Percentiles rank a stretch among this genome's conserved stretches.
phyloP scores from a whole-genome alignment of 35 echinoderm and acorn worm species.

The Patiria miniata region DNA sequence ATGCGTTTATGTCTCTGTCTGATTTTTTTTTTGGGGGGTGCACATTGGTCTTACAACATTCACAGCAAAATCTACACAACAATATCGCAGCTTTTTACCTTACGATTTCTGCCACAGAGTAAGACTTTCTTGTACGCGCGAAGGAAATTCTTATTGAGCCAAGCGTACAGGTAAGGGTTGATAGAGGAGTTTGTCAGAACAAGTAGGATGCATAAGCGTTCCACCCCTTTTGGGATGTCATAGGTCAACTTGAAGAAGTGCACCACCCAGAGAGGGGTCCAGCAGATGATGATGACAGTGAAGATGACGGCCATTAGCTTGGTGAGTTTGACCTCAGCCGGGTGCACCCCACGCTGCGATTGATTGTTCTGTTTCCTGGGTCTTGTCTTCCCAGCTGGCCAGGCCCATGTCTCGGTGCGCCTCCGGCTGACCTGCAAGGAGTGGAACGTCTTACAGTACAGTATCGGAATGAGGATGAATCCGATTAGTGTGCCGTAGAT shows the following conservation, averaged over 20 bases:
- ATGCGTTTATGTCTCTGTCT: no score
- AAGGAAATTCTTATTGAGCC: conserved; percentile 62
- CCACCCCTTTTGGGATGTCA: conserved; percentile 14
- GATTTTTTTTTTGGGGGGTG: no score
- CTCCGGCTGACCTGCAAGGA: conserved; percentile 3
- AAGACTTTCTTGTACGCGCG: neutral
- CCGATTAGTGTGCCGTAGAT: neutral
- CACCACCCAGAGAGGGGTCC: conserved; percentile 63
- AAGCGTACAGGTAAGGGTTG: conserved; percentile 77
- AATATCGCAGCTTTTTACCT: no score
- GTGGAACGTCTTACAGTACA: conserved; percentile 60
- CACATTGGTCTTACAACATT: no score
- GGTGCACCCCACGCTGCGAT: neutral
- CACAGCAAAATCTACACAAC: no score
- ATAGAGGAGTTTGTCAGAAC: conserved; percentile 72
- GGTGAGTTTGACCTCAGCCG: conserved; percentile 48
- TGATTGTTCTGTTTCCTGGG: no score
- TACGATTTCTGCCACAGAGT: no score
- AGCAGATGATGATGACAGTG: conserved; percentile 39
- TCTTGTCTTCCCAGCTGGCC: no score
- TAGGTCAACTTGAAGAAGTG: conserved; percentile 46
- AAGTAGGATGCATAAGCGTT: conserved; percentile 37
- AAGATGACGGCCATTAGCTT: conserved; percentile 57
- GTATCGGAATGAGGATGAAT: conserved; percentile 43
- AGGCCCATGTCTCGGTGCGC: neutral